Evolutionary conservation across 92 coral and sea anemone species (phyloP), one percentile per base, ranked within the genome.

Genomic region (Paragorgia papillata): DNA sequence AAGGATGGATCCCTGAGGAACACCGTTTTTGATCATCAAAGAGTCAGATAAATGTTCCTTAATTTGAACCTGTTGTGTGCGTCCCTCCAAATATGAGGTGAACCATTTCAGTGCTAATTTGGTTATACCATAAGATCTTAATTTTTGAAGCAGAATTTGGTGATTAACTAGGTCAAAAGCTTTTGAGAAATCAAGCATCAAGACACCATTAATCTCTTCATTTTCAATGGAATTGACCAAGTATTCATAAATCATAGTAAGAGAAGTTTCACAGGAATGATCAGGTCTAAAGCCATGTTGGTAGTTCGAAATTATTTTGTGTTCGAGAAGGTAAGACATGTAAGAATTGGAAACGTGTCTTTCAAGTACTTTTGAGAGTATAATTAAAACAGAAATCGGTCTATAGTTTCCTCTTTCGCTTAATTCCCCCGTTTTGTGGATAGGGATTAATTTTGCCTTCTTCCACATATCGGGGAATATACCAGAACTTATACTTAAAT

Each of bases 131-230:
- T 62, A 62, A 13, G 20, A 21, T 6, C 7, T 2, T 15, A 62
- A 17, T 62, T 62, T 62, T 1, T 32, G 68, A 9, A 62, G 46
- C 44, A 62, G n/a, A n/a, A n/a, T n/a, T n/a, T 15, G 15, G 24
- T 62, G 68, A 32, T 62, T 7, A 41, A 62, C 68, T 17, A 62
- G 43, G 13, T 62, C 68, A 17, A 60, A 60, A 27, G 66, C 66
- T 30, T n/a, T 60, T 13, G 66, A 60, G 20, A 60, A 60, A 21
- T 60, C 66, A 26, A 60, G 35, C 14, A 60, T 4, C 10, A 60
- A 14, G 4, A 60, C 39, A 1, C 66, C 39, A 10, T 60, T 60
- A 0, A 60, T 26, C 9, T 60, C 66, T 4, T 39, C 66, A 0
- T 60, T 9, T 26, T 60, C 66, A 7, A 60, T 60, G 39, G 4